Conservation (phyloP, 2,113 vertebrate genomes). For the Prunella fulvescens region DNA sequence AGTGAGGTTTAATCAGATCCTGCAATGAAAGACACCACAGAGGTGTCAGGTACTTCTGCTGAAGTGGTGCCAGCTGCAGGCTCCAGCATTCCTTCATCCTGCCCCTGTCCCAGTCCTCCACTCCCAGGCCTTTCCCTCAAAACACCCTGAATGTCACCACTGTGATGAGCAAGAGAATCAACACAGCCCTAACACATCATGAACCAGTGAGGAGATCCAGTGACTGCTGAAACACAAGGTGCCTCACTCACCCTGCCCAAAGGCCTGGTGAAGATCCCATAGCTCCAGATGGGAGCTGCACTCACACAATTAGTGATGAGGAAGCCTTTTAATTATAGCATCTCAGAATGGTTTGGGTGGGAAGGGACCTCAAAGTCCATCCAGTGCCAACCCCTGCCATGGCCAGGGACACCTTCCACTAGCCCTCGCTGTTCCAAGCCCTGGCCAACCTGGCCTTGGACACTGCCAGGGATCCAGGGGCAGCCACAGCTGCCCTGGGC, state of each 20-base stretch:
- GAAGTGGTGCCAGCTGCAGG: not conserved
- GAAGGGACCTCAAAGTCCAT: rapidly evolving
- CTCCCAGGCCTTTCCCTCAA: not conserved
- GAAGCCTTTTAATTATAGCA: not conserved
- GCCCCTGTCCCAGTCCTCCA: not conserved
- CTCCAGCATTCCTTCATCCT: not conserved
- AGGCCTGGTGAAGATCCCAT: not conserved
- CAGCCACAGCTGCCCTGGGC: not conserved
- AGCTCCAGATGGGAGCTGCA: not conserved
- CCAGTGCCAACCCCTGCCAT: rapidly evolving
- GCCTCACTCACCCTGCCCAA: not conserved
- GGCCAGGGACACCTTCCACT: not conserved
- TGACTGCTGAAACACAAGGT: not conserved
- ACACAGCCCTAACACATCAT: not conserved
- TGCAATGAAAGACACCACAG: slow-evolving; percentile 36
- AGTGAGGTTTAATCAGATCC: slow-evolving; percentile 33
- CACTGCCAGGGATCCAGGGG: not conserved
- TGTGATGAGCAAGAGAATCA: not conserved
- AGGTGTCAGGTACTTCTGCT: not conserved
- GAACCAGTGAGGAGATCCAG: not conserved
- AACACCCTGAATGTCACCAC: not conserved
- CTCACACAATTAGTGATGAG: not conserved
- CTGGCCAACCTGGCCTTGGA: not conserved
- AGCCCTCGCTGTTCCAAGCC: rapidly evolving
- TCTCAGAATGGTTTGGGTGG: not conserved